phyloP scores from a whole-genome alignment of 2,113 vertebrate species.

The Chelonoidis abingdonii region DNA sequence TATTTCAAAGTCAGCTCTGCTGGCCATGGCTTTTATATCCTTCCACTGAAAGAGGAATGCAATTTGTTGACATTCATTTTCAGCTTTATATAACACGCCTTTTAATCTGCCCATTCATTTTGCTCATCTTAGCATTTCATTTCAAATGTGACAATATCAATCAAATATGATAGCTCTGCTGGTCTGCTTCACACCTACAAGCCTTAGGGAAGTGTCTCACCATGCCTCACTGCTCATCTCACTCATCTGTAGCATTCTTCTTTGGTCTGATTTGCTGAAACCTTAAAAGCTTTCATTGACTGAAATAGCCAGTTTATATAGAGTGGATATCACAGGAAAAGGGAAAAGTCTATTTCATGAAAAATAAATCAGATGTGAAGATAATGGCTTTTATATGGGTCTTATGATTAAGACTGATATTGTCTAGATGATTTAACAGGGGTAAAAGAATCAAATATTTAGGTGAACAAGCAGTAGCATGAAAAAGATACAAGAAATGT shows the following conservation, averaged over 20 bases:
- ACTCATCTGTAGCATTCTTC: neutral
- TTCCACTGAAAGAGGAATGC: neutral
- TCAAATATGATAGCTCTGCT: neutral
- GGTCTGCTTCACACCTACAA: neutral
- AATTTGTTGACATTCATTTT: neutral
- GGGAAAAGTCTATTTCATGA: slow-evolving; percentile 29
- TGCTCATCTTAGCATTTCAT: slow-evolving; percentile 42
- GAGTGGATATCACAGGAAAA: slow-evolving; percentile 27
- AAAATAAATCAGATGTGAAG: slow-evolving; percentile 58
- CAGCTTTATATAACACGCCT: neutral
- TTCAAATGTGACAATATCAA: slow-evolving; percentile 44
- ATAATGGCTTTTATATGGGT: neutral
- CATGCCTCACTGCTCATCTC: slow-evolving; percentile 14
- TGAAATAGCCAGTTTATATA: slow-evolving; percentile 46
- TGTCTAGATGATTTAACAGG: slow-evolving; percentile 21
- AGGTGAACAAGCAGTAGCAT: neutral
- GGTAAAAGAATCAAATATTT: neutral
- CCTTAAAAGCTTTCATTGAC: slow-evolving; percentile 34
- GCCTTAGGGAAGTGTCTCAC: slow-evolving; percentile 40
- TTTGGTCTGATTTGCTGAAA: slow-evolving; percentile 46
- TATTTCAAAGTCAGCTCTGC: neutral
- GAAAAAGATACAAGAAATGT: neutral
- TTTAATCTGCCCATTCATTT: slow-evolving; percentile 40
- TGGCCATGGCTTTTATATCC: neutral
- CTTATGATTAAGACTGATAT: slow-evolving; percentile 34